These are phyloP conservation scores for Pseudomugil gertrudae DNA, from an alignment of 2,797 vertebrate species.

Conservation along the genomic window DNA sequence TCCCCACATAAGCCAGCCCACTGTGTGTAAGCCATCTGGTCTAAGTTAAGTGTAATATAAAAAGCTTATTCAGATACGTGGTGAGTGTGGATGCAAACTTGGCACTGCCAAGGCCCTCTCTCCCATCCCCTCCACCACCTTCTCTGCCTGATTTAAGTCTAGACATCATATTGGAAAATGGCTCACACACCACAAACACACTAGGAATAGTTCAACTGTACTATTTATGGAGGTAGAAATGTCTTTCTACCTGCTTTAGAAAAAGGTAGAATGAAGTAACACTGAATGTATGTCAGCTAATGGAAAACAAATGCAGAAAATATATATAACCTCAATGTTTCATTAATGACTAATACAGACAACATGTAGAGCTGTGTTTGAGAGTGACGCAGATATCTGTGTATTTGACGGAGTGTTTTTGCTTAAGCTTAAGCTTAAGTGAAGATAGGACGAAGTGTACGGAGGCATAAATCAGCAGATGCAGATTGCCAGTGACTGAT, in stretches of 20 bases:
- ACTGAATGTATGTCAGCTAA: constrained; percentile 72
- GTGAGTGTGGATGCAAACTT: constrained; percentile 86
- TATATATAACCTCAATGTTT: constrained; percentile 76
- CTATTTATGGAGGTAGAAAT: constrained; percentile 68
- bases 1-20: constrained; percentile 75
- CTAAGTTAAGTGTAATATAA: constrained; percentile 87
- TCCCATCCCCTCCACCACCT: constrained; percentile 65
- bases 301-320: constrained; percentile 80
- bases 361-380: constrained; percentile 75
- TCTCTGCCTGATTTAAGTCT: constrained; percentile 86
- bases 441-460: constrained; percentile 26
- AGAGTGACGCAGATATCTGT: constrained; percentile 26
- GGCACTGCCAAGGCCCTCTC: constrained; percentile 66
- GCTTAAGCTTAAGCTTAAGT: constrained; percentile 16
- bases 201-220: constrained; percentile 74
- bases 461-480: constrained; percentile 11
- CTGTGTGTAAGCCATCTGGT: constrained; percentile 85
- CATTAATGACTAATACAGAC: constrained; percentile 82
- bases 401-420: not conserved
- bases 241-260: constrained; percentile 75
- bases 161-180: constrained; percentile 88
- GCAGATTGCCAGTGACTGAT: constrained; percentile 20
- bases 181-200: constrained; percentile 79
- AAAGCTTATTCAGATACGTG: constrained; percentile 88
- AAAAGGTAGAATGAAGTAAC: constrained; percentile 54